These are phyloP conservation scores for Agonopterix alstromeriana DNA, from an alignment of 2,888 invertebrate genomes.

Conservation along the genomic window DNA sequence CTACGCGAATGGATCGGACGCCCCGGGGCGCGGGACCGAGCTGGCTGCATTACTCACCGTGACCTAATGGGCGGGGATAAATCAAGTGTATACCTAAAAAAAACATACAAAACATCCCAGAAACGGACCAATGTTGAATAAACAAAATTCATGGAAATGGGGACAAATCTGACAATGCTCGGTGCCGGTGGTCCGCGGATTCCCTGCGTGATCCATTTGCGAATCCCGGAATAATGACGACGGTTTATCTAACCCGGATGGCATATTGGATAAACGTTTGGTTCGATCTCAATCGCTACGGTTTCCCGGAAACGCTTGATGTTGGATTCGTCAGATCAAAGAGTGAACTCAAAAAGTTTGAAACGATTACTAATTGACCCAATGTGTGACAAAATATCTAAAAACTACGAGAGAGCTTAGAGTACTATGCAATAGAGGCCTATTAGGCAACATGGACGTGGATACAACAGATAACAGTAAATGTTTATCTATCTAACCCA, in stretches of 20 bases:
- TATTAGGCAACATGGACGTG: too few species aligned
- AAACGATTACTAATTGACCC: too few species aligned
- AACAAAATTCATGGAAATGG: constrained; percentile 73
- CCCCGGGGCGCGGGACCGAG: constrained; percentile 56
- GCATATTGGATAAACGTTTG: constrained; percentile 2
- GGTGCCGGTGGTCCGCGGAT: constrained; percentile 53
- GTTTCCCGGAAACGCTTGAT: not conserved
- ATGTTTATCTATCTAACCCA: too few species aligned
- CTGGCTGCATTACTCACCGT: constrained; percentile 65
- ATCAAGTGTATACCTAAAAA: constrained; percentile 62
- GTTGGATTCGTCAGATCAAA: not conserved
- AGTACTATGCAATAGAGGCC: too few species aligned
- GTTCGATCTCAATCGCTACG: constrained; percentile 3
- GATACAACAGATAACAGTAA: too few species aligned
- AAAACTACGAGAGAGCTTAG: too few species aligned
- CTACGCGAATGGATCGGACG: constrained; percentile 63
- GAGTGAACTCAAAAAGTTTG: too few species aligned
- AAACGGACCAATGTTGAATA: constrained; percentile 63
- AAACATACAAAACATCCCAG: constrained; percentile 53
- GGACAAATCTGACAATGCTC: constrained; percentile 66
- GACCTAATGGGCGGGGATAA: constrained; percentile 72
- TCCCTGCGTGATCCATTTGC: constrained; percentile 38
- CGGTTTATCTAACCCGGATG: constrained; percentile 1
- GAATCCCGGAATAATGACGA: constrained; percentile 20
- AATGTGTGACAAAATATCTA: too few species aligned